A percentile compares a stretch with the other conserved stretches of the same genome.
Evolutionary conservation across 2,113 vertebrate genomes (phyloP).

Genomic region (Ondatra zibethicus): DNA sequence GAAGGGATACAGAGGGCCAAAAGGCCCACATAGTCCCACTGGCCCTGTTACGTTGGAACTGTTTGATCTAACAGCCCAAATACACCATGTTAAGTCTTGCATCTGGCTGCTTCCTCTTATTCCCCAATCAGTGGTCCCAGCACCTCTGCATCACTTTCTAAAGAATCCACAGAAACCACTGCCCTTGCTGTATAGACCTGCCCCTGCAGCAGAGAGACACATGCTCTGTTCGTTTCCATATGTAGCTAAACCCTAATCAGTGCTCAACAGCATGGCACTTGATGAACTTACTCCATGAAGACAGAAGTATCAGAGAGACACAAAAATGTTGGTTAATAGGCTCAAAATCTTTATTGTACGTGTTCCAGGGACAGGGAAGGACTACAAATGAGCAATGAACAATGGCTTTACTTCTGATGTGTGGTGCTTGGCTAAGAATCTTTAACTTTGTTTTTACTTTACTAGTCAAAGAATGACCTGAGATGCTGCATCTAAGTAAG

Average conservation of each 20-base stretch:
- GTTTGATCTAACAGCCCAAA: background rate
- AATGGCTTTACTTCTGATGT: background rate
- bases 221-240: background rate
- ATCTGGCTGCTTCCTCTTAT: background rate
- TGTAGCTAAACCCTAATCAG: background rate
- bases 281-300: background rate
- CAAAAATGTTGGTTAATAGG: background rate
- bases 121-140: background rate
- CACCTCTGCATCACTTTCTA: background rate
- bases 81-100: background rate
- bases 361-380: background rate
- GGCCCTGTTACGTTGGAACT: background rate
- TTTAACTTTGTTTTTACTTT: conserved; percentile 1
- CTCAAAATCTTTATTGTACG: background rate
- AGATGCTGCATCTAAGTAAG: background rate
- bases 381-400: background rate
- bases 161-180: background rate
- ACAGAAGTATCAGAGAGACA: background rate
- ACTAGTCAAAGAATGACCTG: background rate
- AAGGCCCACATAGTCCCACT: background rate
- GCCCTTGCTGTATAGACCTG: background rate
- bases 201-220: background rate
- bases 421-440: background rate
- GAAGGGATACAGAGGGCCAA: background rate
- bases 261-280: background rate